Conservation (phyloP, 2,888 invertebrate species). For the Tromatobia lineatoria region DNA sequence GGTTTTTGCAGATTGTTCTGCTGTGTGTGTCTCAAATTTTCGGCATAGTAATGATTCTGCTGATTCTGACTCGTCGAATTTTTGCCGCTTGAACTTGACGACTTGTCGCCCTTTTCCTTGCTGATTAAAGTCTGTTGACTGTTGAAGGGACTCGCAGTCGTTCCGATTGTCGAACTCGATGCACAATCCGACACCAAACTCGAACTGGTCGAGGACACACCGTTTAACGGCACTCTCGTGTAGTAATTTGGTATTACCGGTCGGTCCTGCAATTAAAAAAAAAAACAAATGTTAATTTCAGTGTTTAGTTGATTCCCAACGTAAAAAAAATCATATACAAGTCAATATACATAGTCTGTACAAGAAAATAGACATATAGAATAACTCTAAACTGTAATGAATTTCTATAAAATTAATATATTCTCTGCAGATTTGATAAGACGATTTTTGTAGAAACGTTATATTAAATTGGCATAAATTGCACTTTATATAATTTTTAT, state of each 20-base stretch:
- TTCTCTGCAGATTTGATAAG: too few relatives aligned
- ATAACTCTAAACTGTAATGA: too few relatives aligned
- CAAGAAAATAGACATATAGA: too few relatives aligned
- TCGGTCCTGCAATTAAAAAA: slow-evolving; percentile 77
- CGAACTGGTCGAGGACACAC: slow-evolving; percentile 75
- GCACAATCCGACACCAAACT: slow-evolving; percentile 81
- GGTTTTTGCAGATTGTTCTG: slow-evolving; percentile 73
- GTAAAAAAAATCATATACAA: too few relatives aligned
- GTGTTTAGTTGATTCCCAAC: slow-evolving; percentile 18
- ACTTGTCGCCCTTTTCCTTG: slow-evolving; percentile 1
- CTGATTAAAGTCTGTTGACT: slow-evolving; percentile 81
- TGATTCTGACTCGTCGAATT: slow-evolving; percentile 16
- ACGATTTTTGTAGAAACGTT: too few relatives aligned
- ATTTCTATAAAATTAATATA: too few relatives aligned
- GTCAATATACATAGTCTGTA: too few relatives aligned
- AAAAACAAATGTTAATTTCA: slow-evolving; percentile 15
- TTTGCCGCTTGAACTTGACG: slow-evolving; percentile 15
- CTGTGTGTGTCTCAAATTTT: slow-evolving; percentile 80
- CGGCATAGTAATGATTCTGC: slow-evolving; percentile 80
- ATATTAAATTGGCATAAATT: too few relatives aligned
- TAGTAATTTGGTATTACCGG: slow-evolving; percentile 80
- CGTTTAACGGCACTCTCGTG: slow-evolving; percentile 79
- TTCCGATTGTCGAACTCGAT: slow-evolving; percentile 82
- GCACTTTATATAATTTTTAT: too few relatives aligned
- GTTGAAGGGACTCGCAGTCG: slow-evolving; percentile 83